Evolutionary conservation across 2,113 vertebrate genomes (phyloP).

Genomic region (Pteruthius melanotis): DNA sequence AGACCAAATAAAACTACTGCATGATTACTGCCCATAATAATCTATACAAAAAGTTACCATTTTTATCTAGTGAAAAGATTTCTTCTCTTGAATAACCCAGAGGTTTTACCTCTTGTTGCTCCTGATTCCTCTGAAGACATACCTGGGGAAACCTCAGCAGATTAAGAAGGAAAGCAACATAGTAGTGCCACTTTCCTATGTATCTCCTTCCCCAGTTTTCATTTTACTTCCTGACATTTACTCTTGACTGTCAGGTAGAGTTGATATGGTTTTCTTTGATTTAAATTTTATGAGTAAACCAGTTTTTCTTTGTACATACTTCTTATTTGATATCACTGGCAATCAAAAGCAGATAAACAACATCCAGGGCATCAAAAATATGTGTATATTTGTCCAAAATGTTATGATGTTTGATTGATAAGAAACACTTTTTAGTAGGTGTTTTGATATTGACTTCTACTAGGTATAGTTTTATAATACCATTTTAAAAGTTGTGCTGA

Average conservation of each 20-base stretch:
- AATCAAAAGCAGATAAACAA: not conserved
- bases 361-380: not conserved
- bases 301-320: not conserved
- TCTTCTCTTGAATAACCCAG: not conserved
- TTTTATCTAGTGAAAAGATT: not conserved
- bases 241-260: not conserved
- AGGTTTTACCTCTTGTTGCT: not conserved
- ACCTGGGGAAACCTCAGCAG: not conserved
- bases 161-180: not conserved
- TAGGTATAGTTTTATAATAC: not conserved
- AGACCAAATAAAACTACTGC: not conserved
- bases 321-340: not conserved
- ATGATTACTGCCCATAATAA: not conserved
- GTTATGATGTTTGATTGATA: not conserved
- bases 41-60: not conserved
- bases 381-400: not conserved
- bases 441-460: not conserved
- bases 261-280: not conserved
- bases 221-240: not conserved
- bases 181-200: not conserved
- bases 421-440: not conserved
- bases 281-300: not conserved
- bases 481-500: not conserved
- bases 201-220: not conserved
- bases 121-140: not conserved